Evolutionary conservation across 2,797 vertebrate species (phyloP).

Genomic region (Uromys caudimaculatus): DNA sequence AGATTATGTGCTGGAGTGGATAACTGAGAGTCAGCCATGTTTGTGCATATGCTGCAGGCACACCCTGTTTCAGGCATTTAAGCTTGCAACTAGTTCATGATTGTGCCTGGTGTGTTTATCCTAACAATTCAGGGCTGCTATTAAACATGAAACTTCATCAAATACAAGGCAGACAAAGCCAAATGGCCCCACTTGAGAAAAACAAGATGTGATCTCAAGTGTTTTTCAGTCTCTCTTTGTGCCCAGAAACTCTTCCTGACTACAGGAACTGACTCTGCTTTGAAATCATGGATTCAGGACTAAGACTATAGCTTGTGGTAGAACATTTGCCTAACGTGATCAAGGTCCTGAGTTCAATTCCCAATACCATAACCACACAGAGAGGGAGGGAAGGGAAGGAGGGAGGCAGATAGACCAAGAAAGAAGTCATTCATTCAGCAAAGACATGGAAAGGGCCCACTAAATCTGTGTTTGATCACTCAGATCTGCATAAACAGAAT

Average conservation of each 20-base stretch:
- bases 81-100: neutral
- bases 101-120: neutral
- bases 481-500: neutral
- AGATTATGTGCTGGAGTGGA: conserved; percentile 46
- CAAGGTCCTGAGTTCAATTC: neutral
- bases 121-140: conserved; percentile 39
- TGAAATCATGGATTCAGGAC: neutral
- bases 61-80: neutral
- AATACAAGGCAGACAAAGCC: neutral
- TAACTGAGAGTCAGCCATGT: conserved; percentile 5
- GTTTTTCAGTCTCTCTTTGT: neutral
- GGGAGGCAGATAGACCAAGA: neutral
- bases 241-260: neutral
- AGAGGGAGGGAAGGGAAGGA: neutral
- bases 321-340: neutral
- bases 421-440: conserved; percentile 23
- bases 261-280: neutral
- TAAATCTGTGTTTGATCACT: neutral
- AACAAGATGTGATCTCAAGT: conserved; percentile 47
- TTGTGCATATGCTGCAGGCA: neutral
- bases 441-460: neutral
- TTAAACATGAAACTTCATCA: conserved; percentile 48
- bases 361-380: neutral
- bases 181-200: conserved; percentile 47
- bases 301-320: neutral